A percentile compares a stretch with the other conserved stretches of the same genome.
Conservation (phyloP, 2,888 invertebrate genomes). For the Ashinkailepas kermadecensis region DNA sequence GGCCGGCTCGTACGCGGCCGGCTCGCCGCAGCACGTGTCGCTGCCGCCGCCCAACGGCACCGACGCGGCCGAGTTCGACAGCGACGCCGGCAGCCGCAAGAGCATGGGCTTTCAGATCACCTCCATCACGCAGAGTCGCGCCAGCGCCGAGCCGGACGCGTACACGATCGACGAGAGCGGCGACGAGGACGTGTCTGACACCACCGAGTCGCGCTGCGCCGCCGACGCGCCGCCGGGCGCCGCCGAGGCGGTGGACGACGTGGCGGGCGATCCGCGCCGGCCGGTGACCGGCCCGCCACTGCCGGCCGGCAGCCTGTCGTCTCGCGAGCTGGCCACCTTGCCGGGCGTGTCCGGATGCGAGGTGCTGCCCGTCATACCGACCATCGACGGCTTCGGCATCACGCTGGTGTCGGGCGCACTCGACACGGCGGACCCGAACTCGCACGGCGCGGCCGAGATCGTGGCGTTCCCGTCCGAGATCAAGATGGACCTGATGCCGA, state of each 20-base stretch:
- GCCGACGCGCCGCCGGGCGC: neutral
- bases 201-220: neutral
- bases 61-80: neutral
- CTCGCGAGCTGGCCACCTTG: constrained; percentile 5
- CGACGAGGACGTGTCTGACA: constrained; percentile 11
- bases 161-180: constrained; percentile 16
- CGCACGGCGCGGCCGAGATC: constrained; percentile 8
- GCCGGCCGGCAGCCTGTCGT: neutral
- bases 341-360: neutral
- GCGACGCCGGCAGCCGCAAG: constrained; percentile 5
- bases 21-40: constrained; percentile 1
- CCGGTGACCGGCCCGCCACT: neutral
- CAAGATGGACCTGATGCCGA: neutral
- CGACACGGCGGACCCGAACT: neutral
- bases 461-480: constrained; percentile 20
- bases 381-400: constrained; percentile 21
- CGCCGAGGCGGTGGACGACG: neutral
- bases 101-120: constrained; percentile 25
- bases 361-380: constrained; percentile 21
- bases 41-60: neutral
- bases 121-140: constrained; percentile 21
- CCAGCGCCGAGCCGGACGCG: constrained; percentile 14
- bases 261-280: neutral
- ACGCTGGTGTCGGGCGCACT: constrained; percentile 19
- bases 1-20: neutral